Evolutionary conservation across 1,140 invertebrate genomes (phyloP).

Genomic region (Tetraneura akinire): DNA sequence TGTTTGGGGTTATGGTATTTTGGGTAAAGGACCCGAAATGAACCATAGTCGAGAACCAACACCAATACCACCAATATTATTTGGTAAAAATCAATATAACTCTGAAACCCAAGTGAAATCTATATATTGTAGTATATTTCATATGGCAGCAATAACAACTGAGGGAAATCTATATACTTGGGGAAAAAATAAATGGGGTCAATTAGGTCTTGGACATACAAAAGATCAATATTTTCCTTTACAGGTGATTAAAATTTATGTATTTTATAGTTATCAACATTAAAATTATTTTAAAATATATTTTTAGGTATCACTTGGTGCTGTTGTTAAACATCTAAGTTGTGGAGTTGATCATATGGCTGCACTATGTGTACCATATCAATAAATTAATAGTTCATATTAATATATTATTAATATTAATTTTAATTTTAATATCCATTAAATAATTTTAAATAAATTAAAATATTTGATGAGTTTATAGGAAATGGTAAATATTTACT

Average conservation of each 20-base stretch:
- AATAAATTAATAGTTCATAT: conserved; percentile 40
- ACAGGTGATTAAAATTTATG: conserved; percentile 64
- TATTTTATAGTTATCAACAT: neutral
- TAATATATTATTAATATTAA: too few relatives aligned
- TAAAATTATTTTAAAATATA: neutral
- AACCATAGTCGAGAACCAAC: conserved; percentile 68
- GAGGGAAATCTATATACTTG: conserved; percentile 84
- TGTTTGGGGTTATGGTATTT: conserved; percentile 90
- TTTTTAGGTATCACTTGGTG: conserved; percentile 62
- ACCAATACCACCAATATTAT: conserved; percentile 75
- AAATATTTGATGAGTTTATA: too few relatives aligned
- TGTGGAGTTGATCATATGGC: conserved; percentile 67
- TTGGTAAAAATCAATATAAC: conserved; percentile 82
- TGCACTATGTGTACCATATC: conserved; percentile 59
- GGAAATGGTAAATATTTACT: too few relatives aligned
- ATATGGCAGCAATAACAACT: conserved; percentile 79
- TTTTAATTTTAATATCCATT: too few relatives aligned
- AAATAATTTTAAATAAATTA: too few relatives aligned
- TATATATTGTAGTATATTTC: conserved; percentile 74
- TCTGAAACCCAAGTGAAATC: conserved; percentile 67
- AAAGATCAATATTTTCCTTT: conserved; percentile 88
- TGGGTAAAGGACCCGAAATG: conserved; percentile 83
- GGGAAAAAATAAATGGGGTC: conserved; percentile 83
- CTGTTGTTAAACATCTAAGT: conserved; percentile 60
- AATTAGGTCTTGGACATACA: conserved; percentile 76